Percentiles rank a stretch among this genome's conserved stretches.
These are phyloP conservation scores for Muschampia plurimacula DNA, from an alignment of 2,888 invertebrate species.

Conservation along the genomic window DNA sequence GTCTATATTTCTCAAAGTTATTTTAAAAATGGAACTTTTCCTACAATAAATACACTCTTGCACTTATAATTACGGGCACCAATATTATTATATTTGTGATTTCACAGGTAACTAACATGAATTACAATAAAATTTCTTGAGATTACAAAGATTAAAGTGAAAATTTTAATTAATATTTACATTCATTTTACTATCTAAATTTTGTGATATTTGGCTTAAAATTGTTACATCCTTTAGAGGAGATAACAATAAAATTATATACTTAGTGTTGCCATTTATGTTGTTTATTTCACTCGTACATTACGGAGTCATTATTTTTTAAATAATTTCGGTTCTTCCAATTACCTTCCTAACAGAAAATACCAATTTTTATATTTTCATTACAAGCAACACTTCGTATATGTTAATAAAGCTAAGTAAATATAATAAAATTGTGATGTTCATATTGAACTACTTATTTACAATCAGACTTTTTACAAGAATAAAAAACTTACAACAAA, in stretches of 20 bases:
- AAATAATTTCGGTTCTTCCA: neutral
- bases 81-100: conserved; percentile 66
- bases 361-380: neutral
- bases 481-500: conserved; percentile 49
- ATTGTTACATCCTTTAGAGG: conserved; percentile 57
- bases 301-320: neutral
- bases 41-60: conserved; percentile 37
- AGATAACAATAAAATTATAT: conserved; percentile 50
- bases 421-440: conserved; percentile 64
- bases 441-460: conserved; percentile 62
- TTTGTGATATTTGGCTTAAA: conserved; percentile 80
- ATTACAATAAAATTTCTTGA: conserved; percentile 61
- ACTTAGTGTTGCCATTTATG: conserved; percentile 52
- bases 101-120: conserved; percentile 72
- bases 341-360: neutral
- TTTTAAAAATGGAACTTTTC: conserved; percentile 18
- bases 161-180: conserved; percentile 57
- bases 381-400: conserved; percentile 47
- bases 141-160: conserved; percentile 65
- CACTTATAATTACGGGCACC: conserved; percentile 60
- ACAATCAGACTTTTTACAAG: conserved; percentile 78
- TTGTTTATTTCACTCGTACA: conserved; percentile 12
- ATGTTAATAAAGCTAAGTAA: conserved; percentile 51
- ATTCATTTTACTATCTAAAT: conserved; percentile 62
- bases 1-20: conserved; percentile 25